phyloP scores from a whole-genome alignment of 2,888 invertebrate genomes.

The Alloscopus bannaensis region DNA sequence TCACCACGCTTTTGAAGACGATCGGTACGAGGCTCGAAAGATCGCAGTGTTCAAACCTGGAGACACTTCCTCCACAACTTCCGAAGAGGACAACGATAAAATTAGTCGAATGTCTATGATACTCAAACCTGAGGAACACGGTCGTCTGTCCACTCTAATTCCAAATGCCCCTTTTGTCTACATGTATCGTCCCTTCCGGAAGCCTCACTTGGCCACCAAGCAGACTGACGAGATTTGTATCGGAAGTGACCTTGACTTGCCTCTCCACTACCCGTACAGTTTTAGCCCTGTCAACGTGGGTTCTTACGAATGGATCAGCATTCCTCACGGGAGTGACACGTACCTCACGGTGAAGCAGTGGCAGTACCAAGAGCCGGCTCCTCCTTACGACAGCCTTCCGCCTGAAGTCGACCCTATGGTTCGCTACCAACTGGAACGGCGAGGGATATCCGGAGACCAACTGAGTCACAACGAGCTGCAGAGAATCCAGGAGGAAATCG shows the following conservation, averaged over 20 bases:
- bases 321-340: constrained; percentile 1
- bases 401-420: constrained; percentile 23
- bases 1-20: too few species aligned
- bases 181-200: constrained; percentile 24
- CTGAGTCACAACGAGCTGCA: background rate
- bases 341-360: background rate
- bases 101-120: too few species aligned
- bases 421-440: constrained; percentile 14
- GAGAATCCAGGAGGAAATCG: constrained; percentile 13
- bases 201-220: background rate
- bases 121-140: too few species aligned
- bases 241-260: background rate
- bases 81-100: too few species aligned
- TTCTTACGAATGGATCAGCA: constrained; percentile 14
- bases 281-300: constrained; percentile 22
- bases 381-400: background rate
- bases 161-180: background rate
- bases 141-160: too few species aligned
- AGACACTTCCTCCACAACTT: too few species aligned
- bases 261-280: background rate
- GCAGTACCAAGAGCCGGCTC: constrained; percentile 17
- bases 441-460: background rate
- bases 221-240: background rate
- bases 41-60: too few species aligned
- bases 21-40: too few species aligned